phyloP scores from a whole-genome alignment of 35 echinoderm and acorn worm species.

The Amphiura filiformis region DNA sequence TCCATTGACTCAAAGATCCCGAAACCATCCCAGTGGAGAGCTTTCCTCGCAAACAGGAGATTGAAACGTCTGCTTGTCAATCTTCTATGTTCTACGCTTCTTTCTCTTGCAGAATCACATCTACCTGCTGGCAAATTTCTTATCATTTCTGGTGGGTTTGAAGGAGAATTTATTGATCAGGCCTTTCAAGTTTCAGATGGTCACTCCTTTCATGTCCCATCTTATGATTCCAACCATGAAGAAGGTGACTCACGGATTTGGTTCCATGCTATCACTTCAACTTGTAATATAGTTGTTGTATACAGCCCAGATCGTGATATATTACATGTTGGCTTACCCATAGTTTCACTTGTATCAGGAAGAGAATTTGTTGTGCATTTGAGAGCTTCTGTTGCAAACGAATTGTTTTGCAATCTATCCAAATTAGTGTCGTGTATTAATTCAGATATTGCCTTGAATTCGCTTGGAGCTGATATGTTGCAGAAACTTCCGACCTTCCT shows the following conservation, averaged over 20 bases:
- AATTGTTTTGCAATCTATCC: slow-evolving; percentile 22
- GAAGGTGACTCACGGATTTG: slow-evolving; percentile 21
- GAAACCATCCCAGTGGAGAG: slow-evolving; percentile 9
- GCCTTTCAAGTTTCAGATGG: background rate
- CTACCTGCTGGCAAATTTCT: background rate
- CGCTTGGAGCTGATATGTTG: background rate
- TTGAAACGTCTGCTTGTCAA: slow-evolving; percentile 46
- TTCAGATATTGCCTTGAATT: slow-evolving; percentile 10
- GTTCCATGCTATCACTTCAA: slow-evolving; percentile 11
- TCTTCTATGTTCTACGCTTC: slow-evolving; percentile 18
- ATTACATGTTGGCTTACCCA: slow-evolving; percentile 26
- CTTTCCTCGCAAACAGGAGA: slow-evolving; percentile 8
- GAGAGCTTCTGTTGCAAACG: background rate
- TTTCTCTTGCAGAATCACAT: background rate
- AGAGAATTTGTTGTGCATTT: slow-evolving; percentile 34
- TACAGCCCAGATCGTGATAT: slow-evolving; percentile 40
- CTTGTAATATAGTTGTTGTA: slow-evolving; percentile 27
- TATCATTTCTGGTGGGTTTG: slow-evolving; percentile 32
- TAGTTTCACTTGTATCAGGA: background rate
- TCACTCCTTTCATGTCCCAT: background rate
- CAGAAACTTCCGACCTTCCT: background rate
- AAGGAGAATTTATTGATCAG: slow-evolving; percentile 25
- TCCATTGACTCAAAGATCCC: slow-evolving; percentile 2
- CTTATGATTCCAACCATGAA: background rate
- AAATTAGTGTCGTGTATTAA: background rate